phyloP scores from a whole-genome alignment of 2,113 vertebrate species.

The Mormyrus iriodes region DNA sequence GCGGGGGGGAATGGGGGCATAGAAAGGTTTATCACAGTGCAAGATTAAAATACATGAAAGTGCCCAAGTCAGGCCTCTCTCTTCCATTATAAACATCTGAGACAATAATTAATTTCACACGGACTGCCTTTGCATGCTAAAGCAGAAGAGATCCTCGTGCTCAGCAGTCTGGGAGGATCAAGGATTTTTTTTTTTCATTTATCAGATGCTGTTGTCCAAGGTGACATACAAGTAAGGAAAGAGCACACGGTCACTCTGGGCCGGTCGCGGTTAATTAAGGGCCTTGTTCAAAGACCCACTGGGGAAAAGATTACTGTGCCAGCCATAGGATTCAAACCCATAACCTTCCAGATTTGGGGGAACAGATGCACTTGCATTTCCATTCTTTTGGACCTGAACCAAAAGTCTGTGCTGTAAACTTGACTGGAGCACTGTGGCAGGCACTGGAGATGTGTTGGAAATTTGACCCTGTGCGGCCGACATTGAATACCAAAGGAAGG shows the following conservation, averaged over 20 bases:
- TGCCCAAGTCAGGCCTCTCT: background rate
- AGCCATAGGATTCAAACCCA: background rate
- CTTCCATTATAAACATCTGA: background rate
- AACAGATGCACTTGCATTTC: background rate
- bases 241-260: background rate
- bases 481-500: conserved; percentile 38
- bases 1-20: background rate
- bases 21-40: background rate
- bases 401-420: background rate
- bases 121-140: background rate
- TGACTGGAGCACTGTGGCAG: background rate
- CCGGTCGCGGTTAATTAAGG: background rate
- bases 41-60: conserved; percentile 11
- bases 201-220: background rate
- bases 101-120: background rate
- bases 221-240: background rate
- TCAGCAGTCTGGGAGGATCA: background rate
- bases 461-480: conserved; percentile 11
- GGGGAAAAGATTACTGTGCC: background rate
- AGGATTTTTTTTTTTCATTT: background rate
- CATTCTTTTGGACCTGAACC: conserved; percentile 13
- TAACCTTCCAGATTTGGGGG: background rate
- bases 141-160: background rate
- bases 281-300: background rate
- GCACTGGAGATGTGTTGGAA: background rate